Evolutionary conservation across 2,888 invertebrate genomes (phyloP), one percentile per base, ranked within the genome.

Genomic region (Dasysyrphus albostriatus): DNA sequence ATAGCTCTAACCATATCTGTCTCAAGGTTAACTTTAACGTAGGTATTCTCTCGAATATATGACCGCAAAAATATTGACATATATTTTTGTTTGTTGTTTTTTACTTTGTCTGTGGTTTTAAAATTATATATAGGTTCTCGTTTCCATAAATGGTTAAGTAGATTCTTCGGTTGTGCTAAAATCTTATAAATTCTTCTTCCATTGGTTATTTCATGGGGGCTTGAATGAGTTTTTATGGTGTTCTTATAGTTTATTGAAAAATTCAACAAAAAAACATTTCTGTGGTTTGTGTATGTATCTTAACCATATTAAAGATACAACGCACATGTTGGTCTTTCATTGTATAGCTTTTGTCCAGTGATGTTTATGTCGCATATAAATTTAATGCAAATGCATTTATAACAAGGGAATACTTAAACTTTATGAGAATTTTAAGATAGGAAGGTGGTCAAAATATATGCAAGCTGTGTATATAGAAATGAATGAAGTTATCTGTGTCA

Each of bases 381-480:
- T 49, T 51, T 51, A 67, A 67, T 67, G 67, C 67, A 51, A 67
- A 67, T 67, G 67, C 67, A 67, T 24, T 67, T 51, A 67, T 51
- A 29, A 39, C 0, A 24, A 0, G 37, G 37, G 51, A 19, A 34
- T 51, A 29, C 54, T 49, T 12, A 37, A 19, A 49, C n/a, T 51
- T 49, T 37, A 51, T 67, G 67, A 3, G 49, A 67, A 67, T 14
- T 49, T 10, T 19, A 67, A 67, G 37, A 16, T 67, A 12, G 65
- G 34, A 34, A 47, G 16, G 19, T 34, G 37, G 51, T 34, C 8
- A 54, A 54, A 24, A 12, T 7, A 5, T 10, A 6, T 54, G 7
- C 29, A 1, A 16, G 12, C 3, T 5, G 2, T 9, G 24, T 2
- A 16, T 10, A 14, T 9, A 44, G 5, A 42, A 29, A 29, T 32